A percentile compares a stretch with the other conserved stretches of the same genome.
Evolutionary conservation across 2,888 invertebrate genomes (phyloP).

Genomic region (Drosophila anomelani): DNA sequence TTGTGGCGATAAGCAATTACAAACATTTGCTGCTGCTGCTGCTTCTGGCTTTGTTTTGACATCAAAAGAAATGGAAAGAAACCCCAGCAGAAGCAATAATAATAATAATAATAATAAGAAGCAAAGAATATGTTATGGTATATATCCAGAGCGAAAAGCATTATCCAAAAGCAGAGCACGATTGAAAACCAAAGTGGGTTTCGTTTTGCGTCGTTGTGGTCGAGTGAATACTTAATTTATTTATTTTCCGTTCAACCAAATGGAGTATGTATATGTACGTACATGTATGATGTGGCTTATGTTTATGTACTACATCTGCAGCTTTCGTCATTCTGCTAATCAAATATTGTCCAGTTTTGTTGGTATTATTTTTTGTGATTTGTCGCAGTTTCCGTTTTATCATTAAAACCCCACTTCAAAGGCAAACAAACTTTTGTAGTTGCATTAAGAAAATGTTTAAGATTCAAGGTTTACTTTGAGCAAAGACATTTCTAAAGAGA

Average conservation of each 20-base stretch:
- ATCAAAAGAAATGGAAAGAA: conserved; percentile 70
- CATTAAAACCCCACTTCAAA: conserved; percentile 29
- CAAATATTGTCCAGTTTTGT: conserved; percentile 18
- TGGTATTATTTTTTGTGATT: background rate
- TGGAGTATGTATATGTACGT: conserved; percentile 1
- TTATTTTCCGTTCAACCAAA: conserved; percentile 49
- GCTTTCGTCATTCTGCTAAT: conserved; percentile 19
- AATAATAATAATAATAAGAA: conserved; percentile 28
- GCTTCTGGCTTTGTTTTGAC: conserved; percentile 55
- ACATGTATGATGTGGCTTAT: background rate
- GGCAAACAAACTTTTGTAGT: background rate
- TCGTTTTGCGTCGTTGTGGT: conserved; percentile 65
- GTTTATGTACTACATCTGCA: background rate
- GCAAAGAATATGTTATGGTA: background rate
- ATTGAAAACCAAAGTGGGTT: conserved; percentile 51
- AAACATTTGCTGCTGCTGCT: conserved; percentile 53
- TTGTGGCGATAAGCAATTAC: conserved; percentile 69
- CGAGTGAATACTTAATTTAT: conserved; percentile 72
- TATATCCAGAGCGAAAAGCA: conserved; percentile 7
- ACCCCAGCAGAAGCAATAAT: conserved; percentile 43
- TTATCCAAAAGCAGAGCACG: conserved; percentile 5
- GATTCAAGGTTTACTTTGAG: background rate
- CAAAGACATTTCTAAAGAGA: background rate
- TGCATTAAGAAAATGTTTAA: background rate
- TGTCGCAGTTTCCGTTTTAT: conserved; percentile 50